Percentiles rank a stretch among this genome's conserved stretches.
These are phyloP conservation scores for Aurelia aurita complex sp. Pacific DNA, from an alignment of 30 jellyfish, hydroid and myxozoan genomes.

Conservation along the genomic window DNA sequence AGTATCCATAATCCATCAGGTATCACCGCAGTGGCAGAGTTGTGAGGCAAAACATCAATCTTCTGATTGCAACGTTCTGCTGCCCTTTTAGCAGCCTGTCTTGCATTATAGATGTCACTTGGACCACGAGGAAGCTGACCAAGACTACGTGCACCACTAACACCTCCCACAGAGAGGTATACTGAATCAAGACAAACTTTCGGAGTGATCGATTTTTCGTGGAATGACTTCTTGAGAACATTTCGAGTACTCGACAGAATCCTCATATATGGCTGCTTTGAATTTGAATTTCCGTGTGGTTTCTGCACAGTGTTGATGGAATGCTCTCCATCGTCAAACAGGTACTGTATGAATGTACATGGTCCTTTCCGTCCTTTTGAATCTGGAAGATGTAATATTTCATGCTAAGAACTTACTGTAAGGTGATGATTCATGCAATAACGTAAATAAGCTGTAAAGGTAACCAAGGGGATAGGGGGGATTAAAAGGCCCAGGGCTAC, in stretches of 20 bases:
- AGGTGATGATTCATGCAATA: too few relatives aligned
- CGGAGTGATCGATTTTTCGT: background rate
- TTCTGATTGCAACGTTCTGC: background rate
- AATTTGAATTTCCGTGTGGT: constrained; percentile 7
- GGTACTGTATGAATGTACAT: constrained; percentile 6
- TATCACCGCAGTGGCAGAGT: background rate
- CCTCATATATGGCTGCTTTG: background rate
- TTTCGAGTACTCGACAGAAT: background rate
- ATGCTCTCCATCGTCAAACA: background rate
- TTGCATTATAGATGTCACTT: background rate
- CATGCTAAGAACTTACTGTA: too few relatives aligned
- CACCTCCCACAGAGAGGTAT: constrained; percentile 8
- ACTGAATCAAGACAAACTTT: background rate
- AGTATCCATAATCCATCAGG: background rate
- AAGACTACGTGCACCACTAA: constrained; percentile 4
- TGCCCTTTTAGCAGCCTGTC: background rate
- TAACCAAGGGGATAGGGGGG: background rate
- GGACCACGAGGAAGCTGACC: constrained; percentile 16
- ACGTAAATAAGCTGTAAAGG: background rate
- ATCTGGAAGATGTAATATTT: background rate
- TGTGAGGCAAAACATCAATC: background rate
- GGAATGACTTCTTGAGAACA: background rate
- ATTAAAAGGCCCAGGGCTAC: too few relatives aligned
- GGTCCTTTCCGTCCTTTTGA: background rate
- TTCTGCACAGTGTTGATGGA: background rate